Base-by-base conservation (phyloP, 2,888 invertebrate genomes). In the Junonia oenone region DNA sequence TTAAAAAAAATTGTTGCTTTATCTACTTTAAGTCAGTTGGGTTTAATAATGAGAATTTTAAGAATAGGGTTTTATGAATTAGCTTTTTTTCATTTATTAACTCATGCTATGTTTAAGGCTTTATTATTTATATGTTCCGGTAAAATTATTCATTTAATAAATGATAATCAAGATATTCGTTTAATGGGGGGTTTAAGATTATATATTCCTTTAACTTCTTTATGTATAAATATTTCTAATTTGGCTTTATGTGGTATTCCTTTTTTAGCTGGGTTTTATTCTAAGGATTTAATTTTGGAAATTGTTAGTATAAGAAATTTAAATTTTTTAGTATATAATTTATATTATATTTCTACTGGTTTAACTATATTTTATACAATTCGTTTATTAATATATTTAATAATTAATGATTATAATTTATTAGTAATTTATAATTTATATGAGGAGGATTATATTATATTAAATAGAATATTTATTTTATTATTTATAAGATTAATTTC, bases 1-100 rank as follows among this genome's bases (percentile, higher is more conserved):
- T 89, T 94, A 73, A 95, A 95, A 81, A 95, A 94, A 87, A 93
- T 94, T 92, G 94, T 95, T 93, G 95, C 94, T 72, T 87, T 94
- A 72, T 94, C 95, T 0, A 95, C 94, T 64, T 91, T 95, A 80
- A 95, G 94, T 1, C 95, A 95, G 73, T 86, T 95, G 74, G 94
- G 94, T 0, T 90, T 95, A 75, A 95, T 95, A 91, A 93, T 95
- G 77, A 91, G 92, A 81, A 89, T 91, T 82, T 87, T 94, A 76
- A 89, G 90, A 1, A 76, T 93, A 68, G 91, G 92, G n/a, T n/a
- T n/a, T 0, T 81, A 90, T 58, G 70, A 73, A 63, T 86, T 94
- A 70, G 91, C 93, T 67, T 94, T 93, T 91, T 94, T 94, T 91
- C 94, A 95, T 92, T 80, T 94, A 73, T 81, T 94, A 74, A 92